Evolutionary conservation across 1,140 invertebrate species (phyloP), one percentile per base, ranked within the genome.

Genomic region (Apis laboriosa): DNA sequence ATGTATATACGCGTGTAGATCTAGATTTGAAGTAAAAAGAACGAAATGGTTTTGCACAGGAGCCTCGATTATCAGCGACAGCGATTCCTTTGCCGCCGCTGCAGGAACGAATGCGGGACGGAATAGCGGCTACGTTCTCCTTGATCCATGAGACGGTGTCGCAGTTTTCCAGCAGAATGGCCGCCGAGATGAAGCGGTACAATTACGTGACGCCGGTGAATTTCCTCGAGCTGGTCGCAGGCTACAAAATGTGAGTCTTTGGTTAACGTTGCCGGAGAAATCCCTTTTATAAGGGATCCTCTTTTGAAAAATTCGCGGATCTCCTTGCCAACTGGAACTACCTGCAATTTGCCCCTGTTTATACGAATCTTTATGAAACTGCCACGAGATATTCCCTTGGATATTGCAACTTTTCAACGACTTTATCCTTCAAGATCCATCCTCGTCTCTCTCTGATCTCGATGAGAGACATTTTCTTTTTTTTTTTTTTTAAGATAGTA

Each of bases 191-290:
- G 93, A 96, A 97, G 86, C 92, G 97, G n/a, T 95, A 96, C 88
- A 97, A 97, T 93, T 98, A 98, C 92, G 97, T 98, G 53, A 98
- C 97, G 2, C 97, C 97, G 1, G 97, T 96, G 21, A 98, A 98
- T 94, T 98, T 97, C 90, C 94, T 98, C 53, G 97, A 98, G 90
- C 95, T 98, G 4, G 97, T 98, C 15, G 94, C 96, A 1, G 97
- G 97, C 75, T 98, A 98, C 90, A 97, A 98, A 93, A 95, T 95
- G 96, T 97, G 93, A 95, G 88, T 76, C 43, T 53, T 4, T 8
- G 1, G 19, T 19, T 49, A 68, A 12, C 7, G 43, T 19, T 19
- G 15, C 28, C 66, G 11, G n/a, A 7, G 13, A 53, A 17, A 51
- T 53, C 43, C 49, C 43, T 51, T 53, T 24, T 8, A 9, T 21